Base-by-base conservation (phyloP, 1,140 invertebrate species). In the Delia radicum region DNA sequence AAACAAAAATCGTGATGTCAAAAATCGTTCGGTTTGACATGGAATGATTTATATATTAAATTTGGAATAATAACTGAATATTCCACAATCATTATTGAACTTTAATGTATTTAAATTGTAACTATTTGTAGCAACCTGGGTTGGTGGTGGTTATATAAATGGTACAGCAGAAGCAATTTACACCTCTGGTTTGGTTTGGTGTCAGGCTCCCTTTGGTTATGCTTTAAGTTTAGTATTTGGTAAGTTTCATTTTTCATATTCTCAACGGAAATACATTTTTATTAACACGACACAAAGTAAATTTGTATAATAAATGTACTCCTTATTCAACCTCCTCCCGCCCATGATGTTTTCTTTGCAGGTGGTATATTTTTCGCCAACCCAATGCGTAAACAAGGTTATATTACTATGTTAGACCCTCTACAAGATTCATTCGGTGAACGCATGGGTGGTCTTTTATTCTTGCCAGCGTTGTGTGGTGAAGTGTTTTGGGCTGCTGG, bases 331-430 rank as follows among this genome's bases (percentile, higher is more conserved):
- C n/a, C n/a, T n/a, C n/a, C n/a, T n/a, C n/a, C n/a, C n/a, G n/a
- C n/a, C n/a, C n/a, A n/a, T n/a, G n/a, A n/a, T n/a, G n/a, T n/a
- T n/a, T n/a, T n/a, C n/a, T n/a, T n/a, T n/a, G n/a, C 85, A 96
- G 96, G 97, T 80, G 98, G 98, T 18, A 91, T 98, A 79, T 97
- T 99, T 87, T 99, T 99, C 88, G 98, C 98, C 72, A 96, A 96
- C 87, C 95, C 95, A 80, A 99, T 99, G 98, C 89, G 98, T 78
- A 91, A 95, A 86, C 94, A 98, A 87, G 97, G 97, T 72, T 99
- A 99, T 88, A 93, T 99, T 55, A 99, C 98, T 8, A 99, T 99
- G 98, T 87, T 99, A 87, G 98, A 99, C 89, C 98, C 98, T 1
- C 93, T 99, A 79, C 96, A 98, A 88, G 94, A 96, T 81, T 93